Conservation (phyloP, 1,140 invertebrate species). For the Drosophila guanche region DNA sequence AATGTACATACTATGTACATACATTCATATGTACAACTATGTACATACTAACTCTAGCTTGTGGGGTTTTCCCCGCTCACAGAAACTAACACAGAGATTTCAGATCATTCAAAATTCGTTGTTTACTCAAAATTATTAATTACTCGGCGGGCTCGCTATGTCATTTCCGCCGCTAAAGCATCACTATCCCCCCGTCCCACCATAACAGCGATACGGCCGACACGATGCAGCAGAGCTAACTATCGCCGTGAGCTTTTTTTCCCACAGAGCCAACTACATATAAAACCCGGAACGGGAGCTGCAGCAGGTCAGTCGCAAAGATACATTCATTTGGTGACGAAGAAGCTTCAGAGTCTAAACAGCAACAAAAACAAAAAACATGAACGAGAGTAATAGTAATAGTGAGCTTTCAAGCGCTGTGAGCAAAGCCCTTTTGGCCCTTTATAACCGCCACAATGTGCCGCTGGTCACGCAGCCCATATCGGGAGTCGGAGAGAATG, state of each 20-base stretch:
- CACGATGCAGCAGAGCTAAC: conserved; percentile 16
- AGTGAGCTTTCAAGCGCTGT: conserved; percentile 28
- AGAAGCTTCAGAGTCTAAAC: conserved; percentile 2
- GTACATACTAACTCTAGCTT: no score
- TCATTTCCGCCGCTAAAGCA: no score
- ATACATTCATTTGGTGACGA: conserved; percentile 14
- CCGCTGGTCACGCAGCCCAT: conserved; percentile 37
- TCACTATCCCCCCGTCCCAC: no score
- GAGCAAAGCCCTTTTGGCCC: conserved; percentile 20
- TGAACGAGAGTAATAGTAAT: conserved; percentile 42
- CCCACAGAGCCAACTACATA: conserved; percentile 7
- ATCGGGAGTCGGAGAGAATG: conserved; percentile 62
- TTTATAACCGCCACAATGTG: conserved; percentile 27
- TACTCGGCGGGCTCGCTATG: no score
- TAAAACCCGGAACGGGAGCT: conserved; percentile 24
- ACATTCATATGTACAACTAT: no score
- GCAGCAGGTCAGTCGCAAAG: conserved; percentile 33
- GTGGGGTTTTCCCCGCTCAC: no score
- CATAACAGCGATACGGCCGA: not conserved
- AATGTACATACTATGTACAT: no score
- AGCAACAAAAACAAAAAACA: not conserved
- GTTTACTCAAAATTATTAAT: no score
- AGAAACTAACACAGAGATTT: no score
- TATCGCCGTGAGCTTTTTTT: conserved; percentile 32
- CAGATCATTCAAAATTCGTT: no score